phyloP scores from a whole-genome alignment of 2,113 vertebrate species.

The Condylura cristata region DNA sequence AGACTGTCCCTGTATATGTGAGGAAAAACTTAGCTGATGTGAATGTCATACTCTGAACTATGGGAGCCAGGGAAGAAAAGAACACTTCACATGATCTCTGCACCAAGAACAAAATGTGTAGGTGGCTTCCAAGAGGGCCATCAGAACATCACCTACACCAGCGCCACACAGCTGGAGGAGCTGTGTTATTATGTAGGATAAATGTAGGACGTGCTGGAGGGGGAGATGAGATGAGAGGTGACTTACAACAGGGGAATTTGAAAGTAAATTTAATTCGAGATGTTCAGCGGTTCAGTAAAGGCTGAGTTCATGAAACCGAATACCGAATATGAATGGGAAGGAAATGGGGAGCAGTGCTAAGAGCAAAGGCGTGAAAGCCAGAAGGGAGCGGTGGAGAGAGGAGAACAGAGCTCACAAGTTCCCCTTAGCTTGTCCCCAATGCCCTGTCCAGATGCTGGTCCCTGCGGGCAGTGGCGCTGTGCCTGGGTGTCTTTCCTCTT shows the following conservation, averaged over 20 bases:
- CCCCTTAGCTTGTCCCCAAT: neutral
- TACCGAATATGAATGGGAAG: neutral
- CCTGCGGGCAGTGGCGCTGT: neutral
- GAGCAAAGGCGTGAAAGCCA: neutral
- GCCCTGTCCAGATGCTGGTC: neutral
- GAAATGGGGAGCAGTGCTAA: neutral
- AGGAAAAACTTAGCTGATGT: neutral
- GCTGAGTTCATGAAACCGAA: neutral
- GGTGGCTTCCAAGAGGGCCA: neutral
- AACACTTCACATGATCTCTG: neutral
- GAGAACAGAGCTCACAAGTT: neutral
- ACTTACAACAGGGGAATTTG: neutral
- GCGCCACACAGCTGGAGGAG: neutral
- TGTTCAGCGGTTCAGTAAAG: neutral
- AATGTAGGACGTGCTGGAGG: neutral
- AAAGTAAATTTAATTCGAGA: slow-evolving; percentile 28
- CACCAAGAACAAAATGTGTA: neutral
- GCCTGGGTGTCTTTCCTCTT: neutral
- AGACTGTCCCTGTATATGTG: neutral
- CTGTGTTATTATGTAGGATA: neutral
- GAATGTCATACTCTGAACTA: neutral
- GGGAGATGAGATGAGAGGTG: neutral
- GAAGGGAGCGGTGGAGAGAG: neutral
- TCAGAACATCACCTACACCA: neutral
- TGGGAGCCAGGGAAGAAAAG: neutral